phyloP scores from a whole-genome alignment of 2,113 vertebrate genomes.

The Microcebus ravelobensis region DNA sequence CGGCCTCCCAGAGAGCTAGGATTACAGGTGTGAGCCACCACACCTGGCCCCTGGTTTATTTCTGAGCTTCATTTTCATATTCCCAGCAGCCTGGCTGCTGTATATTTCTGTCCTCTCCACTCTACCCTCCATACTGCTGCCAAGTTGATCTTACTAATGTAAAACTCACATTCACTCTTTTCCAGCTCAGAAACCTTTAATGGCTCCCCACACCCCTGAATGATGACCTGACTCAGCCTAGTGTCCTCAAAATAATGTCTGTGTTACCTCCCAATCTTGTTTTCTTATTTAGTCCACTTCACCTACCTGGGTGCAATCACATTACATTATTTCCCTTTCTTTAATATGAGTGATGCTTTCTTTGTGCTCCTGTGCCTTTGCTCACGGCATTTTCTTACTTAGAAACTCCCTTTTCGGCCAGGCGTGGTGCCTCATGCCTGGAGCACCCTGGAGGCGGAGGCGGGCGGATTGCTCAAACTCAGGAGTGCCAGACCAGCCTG shows the following conservation, averaged over 20 bases:
- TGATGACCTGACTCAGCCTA: neutral
- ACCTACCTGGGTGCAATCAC: neutral
- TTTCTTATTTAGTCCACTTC: neutral
- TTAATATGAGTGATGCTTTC: neutral
- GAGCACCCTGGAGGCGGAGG: too few species aligned
- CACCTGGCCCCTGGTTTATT: neutral
- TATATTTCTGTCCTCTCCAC: too few species aligned
- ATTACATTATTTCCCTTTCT: neutral
- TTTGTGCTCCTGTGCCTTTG: neutral
- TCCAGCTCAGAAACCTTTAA: neutral
- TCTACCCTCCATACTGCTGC: neutral
- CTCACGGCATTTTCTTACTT: neutral
- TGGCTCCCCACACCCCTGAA: neutral
- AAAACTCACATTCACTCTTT: neutral
- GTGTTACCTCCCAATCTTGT: neutral
- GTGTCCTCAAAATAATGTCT: neutral
- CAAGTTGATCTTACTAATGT: neutral
- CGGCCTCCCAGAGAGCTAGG: too few species aligned
- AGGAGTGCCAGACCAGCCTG: too few species aligned
- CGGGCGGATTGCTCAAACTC: too few species aligned
- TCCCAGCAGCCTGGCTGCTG: neutral
- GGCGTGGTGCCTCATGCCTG: too few species aligned
- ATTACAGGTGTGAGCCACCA: too few species aligned
- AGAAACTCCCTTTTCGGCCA: neutral
- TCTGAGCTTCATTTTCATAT: neutral